phyloP scores from a whole-genome alignment of 2,888 invertebrate genomes.

The Caradrina kadenii region DNA sequence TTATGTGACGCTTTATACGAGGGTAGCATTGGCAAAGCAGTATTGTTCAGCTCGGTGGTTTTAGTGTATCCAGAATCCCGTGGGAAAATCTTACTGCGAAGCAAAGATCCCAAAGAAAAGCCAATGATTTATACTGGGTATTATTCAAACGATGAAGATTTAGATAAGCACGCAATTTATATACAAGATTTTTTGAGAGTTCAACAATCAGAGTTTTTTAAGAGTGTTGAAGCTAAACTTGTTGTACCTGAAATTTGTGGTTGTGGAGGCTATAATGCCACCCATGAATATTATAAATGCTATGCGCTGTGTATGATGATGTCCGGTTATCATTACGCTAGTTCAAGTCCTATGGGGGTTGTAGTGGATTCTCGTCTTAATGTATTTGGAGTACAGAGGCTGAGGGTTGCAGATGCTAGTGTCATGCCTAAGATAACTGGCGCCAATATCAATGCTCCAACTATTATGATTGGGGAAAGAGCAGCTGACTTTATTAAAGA shows the following conservation, averaged over 20 bases:
- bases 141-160: slow-evolving; percentile 86
- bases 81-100: slow-evolving; percentile 88
- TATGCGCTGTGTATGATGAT: slow-evolving; percentile 91
- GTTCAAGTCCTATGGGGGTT: slow-evolving; percentile 94
- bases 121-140: slow-evolving; percentile 91
- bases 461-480: slow-evolving; percentile 94
- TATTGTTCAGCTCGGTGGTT: slow-evolving; percentile 49
- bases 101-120: slow-evolving; percentile 86
- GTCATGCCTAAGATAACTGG: slow-evolving; percentile 93
- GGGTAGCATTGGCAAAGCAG: slow-evolving; percentile 47
- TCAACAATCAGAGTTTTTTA: slow-evolving; percentile 79
- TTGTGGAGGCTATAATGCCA: slow-evolving; percentile 43
- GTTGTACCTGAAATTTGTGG: slow-evolving; percentile 58
- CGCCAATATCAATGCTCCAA: slow-evolving; percentile 93
- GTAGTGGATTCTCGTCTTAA: slow-evolving; percentile 92
- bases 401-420: slow-evolving; percentile 93
- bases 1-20: slow-evolving; percentile 62
- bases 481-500: slow-evolving; percentile 57
- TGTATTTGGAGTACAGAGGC: slow-evolving; percentile 91
- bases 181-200: slow-evolving; percentile 75
- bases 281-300: slow-evolving; percentile 92
- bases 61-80: slow-evolving; percentile 83
- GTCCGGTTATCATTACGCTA: slow-evolving; percentile 92
- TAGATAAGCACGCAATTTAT: slow-evolving; percentile 78
- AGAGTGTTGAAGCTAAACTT: slow-evolving; percentile 70